A percentile compares a stretch with the other conserved stretches of the same genome.
Conservation (phyloP, 2,888 invertebrate genomes). For the Lasius fuliginosus region DNA sequence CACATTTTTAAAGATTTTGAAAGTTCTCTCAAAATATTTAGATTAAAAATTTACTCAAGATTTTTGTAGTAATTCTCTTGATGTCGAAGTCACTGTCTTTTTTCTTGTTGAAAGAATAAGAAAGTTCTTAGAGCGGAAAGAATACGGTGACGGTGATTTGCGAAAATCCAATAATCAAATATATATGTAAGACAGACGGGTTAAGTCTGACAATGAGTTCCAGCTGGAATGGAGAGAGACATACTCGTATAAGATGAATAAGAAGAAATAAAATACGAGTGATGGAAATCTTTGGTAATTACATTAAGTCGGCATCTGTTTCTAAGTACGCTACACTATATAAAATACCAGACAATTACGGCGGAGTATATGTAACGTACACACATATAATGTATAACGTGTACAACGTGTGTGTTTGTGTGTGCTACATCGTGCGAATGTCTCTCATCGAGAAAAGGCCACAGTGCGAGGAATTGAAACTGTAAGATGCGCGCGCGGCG, state of each 20-base stretch:
- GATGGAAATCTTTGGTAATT: conserved; percentile 55
- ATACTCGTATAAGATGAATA: background rate
- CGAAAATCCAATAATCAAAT: conserved; percentile 24
- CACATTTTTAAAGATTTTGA: conserved; percentile 2
- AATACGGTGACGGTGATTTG: background rate
- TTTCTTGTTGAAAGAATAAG: background rate
- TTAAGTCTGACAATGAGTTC: background rate
- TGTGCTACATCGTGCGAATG: background rate
- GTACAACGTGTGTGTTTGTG: background rate
- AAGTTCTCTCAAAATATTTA: background rate
- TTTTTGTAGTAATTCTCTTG: background rate
- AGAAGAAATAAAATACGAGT: conserved; percentile 36
- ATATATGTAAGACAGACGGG: conserved; percentile 9
- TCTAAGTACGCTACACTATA: conserved; percentile 26
- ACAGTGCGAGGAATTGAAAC: conserved; percentile 60
- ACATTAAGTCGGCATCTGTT: conserved; percentile 57
- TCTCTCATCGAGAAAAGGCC: conserved; percentile 21
- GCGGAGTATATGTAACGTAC: background rate
- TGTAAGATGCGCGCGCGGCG: conserved; percentile 57
- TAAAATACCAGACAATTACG: conserved; percentile 49
- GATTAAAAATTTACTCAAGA: background rate
- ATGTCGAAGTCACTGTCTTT: background rate
- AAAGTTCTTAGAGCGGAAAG: background rate
- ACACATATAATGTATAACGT: background rate
- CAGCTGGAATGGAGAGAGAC: background rate